These are phyloP conservation scores for Brachyistius frenatus DNA, from an alignment of 2,113 vertebrate genomes.

Conservation along the genomic window DNA sequence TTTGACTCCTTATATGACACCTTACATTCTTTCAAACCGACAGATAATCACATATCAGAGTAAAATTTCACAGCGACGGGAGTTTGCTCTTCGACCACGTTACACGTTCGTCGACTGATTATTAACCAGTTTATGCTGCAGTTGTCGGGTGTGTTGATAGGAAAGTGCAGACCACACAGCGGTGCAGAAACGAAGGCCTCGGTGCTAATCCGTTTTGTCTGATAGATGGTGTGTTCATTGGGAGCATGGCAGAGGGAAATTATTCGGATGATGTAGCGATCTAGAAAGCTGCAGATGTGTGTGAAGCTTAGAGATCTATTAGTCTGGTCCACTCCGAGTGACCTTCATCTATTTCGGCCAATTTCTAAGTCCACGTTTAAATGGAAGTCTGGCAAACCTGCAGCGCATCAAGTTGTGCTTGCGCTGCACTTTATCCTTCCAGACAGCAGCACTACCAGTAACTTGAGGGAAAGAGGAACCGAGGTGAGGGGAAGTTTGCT, in stretches of 20 bases:
- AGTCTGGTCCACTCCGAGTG: neutral
- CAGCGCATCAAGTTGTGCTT: constrained; percentile 1
- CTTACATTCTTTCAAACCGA: constrained; percentile 15
- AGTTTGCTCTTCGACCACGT: neutral
- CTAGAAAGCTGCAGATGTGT: neutral
- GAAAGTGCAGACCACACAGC: constrained; percentile 1
- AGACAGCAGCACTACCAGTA: neutral
- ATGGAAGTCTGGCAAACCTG: neutral
- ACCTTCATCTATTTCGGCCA: neutral
- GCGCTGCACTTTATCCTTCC: neutral
- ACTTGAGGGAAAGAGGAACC: constrained; percentile 54
- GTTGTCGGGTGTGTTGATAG: constrained; percentile 20
- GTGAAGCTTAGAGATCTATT: neutral
- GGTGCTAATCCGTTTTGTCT: constrained; percentile 18
- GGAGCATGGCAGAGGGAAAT: constrained; percentile 12
- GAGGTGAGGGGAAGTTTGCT: constrained; percentile 6
- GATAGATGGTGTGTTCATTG: neutral
- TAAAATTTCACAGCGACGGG: neutral
- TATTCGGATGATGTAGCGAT: too few relatives aligned
- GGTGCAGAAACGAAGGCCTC: constrained; percentile 17
- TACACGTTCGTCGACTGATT: constrained; percentile 1
- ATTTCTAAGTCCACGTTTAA: neutral
- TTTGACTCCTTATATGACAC: constrained; percentile 24
- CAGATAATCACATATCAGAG: neutral
- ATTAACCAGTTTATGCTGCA: neutral